These are phyloP conservation scores for Sternarchorhynchus goeldii DNA, from an alignment of 2,797 vertebrate genomes.

Conservation along the genomic window DNA sequence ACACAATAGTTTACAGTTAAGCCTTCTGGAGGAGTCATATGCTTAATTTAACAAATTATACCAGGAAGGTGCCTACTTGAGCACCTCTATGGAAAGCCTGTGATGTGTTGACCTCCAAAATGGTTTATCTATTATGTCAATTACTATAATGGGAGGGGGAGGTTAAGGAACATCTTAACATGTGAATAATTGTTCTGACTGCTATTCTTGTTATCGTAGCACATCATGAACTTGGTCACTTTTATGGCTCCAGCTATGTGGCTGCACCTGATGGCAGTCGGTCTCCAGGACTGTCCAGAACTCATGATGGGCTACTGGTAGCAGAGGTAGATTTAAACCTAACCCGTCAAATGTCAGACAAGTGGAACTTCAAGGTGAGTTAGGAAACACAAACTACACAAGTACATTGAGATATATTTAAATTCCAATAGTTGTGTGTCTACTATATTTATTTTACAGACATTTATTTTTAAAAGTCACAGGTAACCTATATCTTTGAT, in stretches of 20 bases:
- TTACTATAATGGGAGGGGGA: too few relatives aligned
- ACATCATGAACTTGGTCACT: constrained; percentile 89
- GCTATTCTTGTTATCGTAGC: constrained; percentile 70
- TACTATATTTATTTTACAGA: too few relatives aligned
- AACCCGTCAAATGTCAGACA: constrained; percentile 88
- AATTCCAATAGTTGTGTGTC: neutral
- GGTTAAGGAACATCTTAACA: too few relatives aligned
- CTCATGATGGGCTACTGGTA: constrained; percentile 86
- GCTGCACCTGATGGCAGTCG: constrained; percentile 90
- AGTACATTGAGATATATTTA: neutral
- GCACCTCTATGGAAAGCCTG: too few relatives aligned
- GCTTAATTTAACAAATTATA: too few relatives aligned
- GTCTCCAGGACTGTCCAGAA: constrained; percentile 88
- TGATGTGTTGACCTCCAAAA: too few relatives aligned
- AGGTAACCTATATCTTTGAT: too few relatives aligned
- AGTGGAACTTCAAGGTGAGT: constrained; percentile 93
- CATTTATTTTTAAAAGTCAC: too few relatives aligned
- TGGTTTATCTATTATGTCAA: too few relatives aligned
- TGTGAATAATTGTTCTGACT: neutral
- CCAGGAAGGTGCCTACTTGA: too few relatives aligned
- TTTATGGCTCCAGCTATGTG: constrained; percentile 97
- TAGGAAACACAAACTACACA: neutral
- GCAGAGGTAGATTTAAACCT: constrained; percentile 92
- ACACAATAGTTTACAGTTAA: too few relatives aligned
- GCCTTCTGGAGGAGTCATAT: too few relatives aligned